A percentile compares a stretch with the other conserved stretches of the same genome.
These are phyloP conservation scores for Dendrolimus pini DNA, from an alignment of 2,888 invertebrate species.

Conservation along the genomic window DNA sequence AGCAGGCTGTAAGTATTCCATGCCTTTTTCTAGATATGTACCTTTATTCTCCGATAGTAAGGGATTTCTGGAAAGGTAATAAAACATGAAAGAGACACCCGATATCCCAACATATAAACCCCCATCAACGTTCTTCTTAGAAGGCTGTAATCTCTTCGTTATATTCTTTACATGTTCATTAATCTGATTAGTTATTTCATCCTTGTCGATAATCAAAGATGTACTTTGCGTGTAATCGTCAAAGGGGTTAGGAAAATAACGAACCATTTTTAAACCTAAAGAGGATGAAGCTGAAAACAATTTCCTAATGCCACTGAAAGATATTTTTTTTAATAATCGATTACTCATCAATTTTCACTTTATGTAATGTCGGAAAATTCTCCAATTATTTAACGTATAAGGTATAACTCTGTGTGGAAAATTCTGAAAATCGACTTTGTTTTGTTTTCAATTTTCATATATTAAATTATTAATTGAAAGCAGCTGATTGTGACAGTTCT, in stretches of 20 bases:
- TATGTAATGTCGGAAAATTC: too few relatives aligned
- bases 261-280: constrained; percentile 47
- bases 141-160: constrained; percentile 44
- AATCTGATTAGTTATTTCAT: constrained; percentile 36
- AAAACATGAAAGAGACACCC: constrained; percentile 87
- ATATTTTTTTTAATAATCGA: too few relatives aligned
- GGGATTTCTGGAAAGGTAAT: constrained; percentile 79
- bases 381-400: too few relatives aligned
- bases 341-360: too few relatives aligned
- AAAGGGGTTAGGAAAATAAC: constrained; percentile 56
- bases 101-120: constrained; percentile 83
- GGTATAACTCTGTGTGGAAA: too few relatives aligned
- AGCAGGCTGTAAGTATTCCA: constrained; percentile 79
- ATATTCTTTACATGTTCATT: constrained; percentile 47
- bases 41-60: constrained; percentile 54
- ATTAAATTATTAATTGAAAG: too few relatives aligned
- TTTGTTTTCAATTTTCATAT: too few relatives aligned
- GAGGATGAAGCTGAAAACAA: constrained; percentile 22
- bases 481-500: too few relatives aligned
- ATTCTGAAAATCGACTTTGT: too few relatives aligned
- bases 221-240: constrained; percentile 39
- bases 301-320: constrained; percentile 20
- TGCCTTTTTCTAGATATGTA: constrained; percentile 74
- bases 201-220: constrained; percentile 26
- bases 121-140: constrained; percentile 64